Conservation (phyloP, 2,113 vertebrate species). For the Psettodes erumei region DNA sequence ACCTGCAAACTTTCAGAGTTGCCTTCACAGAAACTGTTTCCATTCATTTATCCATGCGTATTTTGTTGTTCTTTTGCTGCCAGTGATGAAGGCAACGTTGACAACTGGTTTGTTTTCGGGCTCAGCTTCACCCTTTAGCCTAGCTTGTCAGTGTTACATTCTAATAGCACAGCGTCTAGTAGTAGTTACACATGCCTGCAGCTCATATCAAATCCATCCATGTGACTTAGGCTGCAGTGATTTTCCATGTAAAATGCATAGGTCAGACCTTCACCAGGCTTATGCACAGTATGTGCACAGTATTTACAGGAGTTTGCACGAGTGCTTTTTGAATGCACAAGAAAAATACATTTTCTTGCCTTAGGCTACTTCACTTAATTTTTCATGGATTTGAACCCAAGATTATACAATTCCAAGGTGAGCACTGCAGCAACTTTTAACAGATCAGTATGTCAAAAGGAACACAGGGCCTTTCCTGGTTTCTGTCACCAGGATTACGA, state of each 20-base stretch:
- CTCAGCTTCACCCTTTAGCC: background rate
- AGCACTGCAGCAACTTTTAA: background rate
- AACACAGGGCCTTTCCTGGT: background rate
- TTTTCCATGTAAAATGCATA: background rate
- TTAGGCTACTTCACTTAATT: background rate
- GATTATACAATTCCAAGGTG: background rate
- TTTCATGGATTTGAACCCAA: background rate
- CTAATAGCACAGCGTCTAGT: background rate
- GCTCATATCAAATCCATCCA: background rate
- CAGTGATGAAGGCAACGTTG: background rate
- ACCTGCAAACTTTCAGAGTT: background rate
- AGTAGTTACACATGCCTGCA: background rate
- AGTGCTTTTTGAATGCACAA: background rate
- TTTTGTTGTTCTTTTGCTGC: background rate
- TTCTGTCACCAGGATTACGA: background rate
- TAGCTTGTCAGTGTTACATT: background rate
- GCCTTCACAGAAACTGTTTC: background rate
- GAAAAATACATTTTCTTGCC: constrained; percentile 5
- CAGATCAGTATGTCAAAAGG: too few species aligned
- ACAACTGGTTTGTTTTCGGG: constrained; percentile 1
- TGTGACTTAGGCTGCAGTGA: background rate
- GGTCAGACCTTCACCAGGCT: background rate
- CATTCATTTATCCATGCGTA: background rate
- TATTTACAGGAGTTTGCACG: background rate
- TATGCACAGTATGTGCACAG: background rate